These are phyloP conservation scores for Cylloceria caligata DNA, from an alignment of 2,888 invertebrate species.

Conservation along the genomic window DNA sequence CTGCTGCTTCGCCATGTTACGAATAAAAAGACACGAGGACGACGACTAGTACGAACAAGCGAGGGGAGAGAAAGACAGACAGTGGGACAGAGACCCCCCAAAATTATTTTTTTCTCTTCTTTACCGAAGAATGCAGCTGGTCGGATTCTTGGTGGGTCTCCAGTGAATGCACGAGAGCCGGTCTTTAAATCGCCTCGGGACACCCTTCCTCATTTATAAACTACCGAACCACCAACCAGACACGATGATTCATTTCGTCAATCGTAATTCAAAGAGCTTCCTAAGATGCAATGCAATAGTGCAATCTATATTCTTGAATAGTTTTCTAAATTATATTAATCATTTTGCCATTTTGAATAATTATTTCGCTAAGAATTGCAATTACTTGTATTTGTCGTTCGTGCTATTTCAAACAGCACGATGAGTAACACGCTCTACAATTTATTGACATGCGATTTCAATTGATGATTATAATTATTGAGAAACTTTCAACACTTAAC, in stretches of 20 bases:
- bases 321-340: neutral
- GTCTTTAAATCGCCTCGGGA: constrained; percentile 65
- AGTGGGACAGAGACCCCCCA: constrained; percentile 33
- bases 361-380: neutral
- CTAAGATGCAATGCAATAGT: neutral
- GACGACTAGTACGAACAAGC: constrained; percentile 20
- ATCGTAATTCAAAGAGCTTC: constrained; percentile 12
- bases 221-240: constrained; percentile 31
- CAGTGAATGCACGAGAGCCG: constrained; percentile 45
- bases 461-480: neutral
- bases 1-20: constrained; percentile 16
- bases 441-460: neutral
- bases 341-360: neutral
- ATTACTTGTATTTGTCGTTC: neutral
- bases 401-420: neutral
- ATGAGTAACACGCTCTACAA: neutral
- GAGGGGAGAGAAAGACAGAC: constrained; percentile 34
- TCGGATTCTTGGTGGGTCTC: constrained; percentile 54
- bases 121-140: constrained; percentile 68
- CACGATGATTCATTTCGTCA: constrained; percentile 50
- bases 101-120: constrained; percentile 55
- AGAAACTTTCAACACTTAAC: constrained; percentile 18
- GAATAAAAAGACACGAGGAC: constrained; percentile 34
- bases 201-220: constrained; percentile 39
- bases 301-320: neutral